A percentile compares a stretch with the other conserved stretches of the same genome.
Evolutionary conservation across 2,797 vertebrate genomes (phyloP).

Genomic region (Hydrolagus colliei): DNA sequence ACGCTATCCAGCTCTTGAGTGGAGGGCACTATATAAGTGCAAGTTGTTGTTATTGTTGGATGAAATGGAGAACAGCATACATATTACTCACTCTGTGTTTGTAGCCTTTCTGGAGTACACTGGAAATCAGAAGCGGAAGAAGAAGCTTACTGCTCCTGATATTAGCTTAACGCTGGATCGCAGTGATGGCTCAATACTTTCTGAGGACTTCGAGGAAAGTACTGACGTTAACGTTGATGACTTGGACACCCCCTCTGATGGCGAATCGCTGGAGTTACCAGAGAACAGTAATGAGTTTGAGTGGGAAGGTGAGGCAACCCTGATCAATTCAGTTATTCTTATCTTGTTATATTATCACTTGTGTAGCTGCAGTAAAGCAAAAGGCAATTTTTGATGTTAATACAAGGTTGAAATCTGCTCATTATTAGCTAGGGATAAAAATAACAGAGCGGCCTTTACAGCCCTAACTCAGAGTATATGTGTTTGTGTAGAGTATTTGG

Average conservation of each 20-base stretch:
- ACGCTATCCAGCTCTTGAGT: no score
- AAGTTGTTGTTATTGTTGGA: no score
- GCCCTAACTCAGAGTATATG: no score
- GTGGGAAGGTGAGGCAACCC: slow-evolving; percentile 65
- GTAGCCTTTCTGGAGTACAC: slow-evolving; percentile 58
- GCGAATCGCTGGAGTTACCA: slow-evolving; percentile 60
- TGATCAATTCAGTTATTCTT: slow-evolving; percentile 13
- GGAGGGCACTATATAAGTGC: no score
- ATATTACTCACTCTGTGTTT: slow-evolving; percentile 41
- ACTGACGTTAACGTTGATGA: slow-evolving; percentile 68
- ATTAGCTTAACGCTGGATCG: slow-evolving; percentile 53
- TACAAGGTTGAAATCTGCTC: no score
- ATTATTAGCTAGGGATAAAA: no score
- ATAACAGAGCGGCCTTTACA: no score
- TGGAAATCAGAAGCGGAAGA: slow-evolving; percentile 52
- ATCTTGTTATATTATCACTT: no score
- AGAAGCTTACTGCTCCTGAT: slow-evolving; percentile 57
- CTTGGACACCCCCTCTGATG: slow-evolving; percentile 70
- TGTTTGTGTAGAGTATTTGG: no score
- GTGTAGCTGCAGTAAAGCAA: no score
- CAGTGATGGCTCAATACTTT: slow-evolving; percentile 40
- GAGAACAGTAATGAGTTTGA: slow-evolving; percentile 61
- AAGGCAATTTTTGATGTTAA: no score
- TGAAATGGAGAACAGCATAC: no score
- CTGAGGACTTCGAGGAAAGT: slow-evolving; percentile 49